Base-by-base conservation (phyloP, 2,888 invertebrate species). In the Hydrotaea diabolus region DNA sequence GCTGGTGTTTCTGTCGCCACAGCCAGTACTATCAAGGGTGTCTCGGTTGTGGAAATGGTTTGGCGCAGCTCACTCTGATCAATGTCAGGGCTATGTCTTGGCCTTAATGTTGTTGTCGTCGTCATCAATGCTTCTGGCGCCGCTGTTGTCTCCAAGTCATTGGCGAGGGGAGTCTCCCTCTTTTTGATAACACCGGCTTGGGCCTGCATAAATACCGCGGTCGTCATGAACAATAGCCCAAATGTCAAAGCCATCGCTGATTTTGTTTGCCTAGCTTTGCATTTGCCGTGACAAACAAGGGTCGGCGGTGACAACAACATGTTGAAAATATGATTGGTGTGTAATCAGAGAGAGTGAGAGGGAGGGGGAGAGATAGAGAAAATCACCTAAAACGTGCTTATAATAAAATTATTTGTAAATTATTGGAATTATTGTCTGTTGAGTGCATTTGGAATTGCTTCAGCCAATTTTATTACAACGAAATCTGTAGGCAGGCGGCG, bases 141-240 rank as follows among this genome's bases (percentile, higher is more conserved):
- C 11, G 23, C 49, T 23, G 62, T 49, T 26, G 62, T 62, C 36
- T 3, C 5, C 39, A 26, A 19, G 36, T 17, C 36, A 21, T 21
- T 36, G 19, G 57, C 39, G 13, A 21, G n/a, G 21, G 69, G 21
- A 62, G 36, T 72, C 21, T 79, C 81, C 19, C 71, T 78, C 19
- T 85, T 83, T 55, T 85, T 86, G 21, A 86, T 79, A 72, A 86
- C 79, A 19, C 72, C 85, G 17, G 83, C 79, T 31, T 72, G 62
- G n/a, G 43, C 17, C 2, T 36, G 3, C 4, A 75, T 11, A 0
- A 66, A n/a, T 15, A 69, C 13, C 2, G 13, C 66, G 2, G 46
- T 13, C 46, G 43, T 11, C 13, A 43, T 17, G 17, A 66, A 15
- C 13, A 69, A 11, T 39, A 69, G 21, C 21, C 46, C 23, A 43